Evolutionary conservation across 2,888 invertebrate species (phyloP).

Genomic region (Polydrusus tereticollis): DNA sequence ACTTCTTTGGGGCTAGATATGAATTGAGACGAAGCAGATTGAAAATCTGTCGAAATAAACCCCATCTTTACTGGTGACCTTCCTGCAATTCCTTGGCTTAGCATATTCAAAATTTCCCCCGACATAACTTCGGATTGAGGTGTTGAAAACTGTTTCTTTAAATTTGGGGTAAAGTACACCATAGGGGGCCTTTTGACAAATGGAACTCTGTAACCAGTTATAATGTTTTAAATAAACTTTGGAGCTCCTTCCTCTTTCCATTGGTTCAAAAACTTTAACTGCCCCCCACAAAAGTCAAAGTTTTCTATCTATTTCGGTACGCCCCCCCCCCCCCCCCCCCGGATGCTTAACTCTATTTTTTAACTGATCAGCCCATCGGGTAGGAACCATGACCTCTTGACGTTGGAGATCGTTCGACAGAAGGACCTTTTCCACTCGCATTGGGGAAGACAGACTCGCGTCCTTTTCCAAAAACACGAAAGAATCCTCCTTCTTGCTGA

Average conservation of each 20-base stretch:
- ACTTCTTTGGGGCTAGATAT: too few species aligned
- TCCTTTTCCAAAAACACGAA: too few species aligned
- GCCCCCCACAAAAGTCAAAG: too few species aligned
- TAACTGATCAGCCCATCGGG: too few species aligned
- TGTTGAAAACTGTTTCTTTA: background rate
- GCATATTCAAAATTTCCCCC: background rate
- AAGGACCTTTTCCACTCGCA: too few species aligned
- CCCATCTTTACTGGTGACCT: background rate
- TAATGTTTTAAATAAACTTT: conserved; percentile 20
- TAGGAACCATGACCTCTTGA: too few species aligned
- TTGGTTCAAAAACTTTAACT: background rate
- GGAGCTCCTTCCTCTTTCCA: conserved; percentile 31
- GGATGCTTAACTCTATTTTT: too few species aligned
- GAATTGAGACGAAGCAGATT: too few species aligned
- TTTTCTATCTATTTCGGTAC: too few species aligned
- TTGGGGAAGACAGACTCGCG: too few species aligned
- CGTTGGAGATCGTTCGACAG: too few species aligned
- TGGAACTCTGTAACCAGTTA: conserved; percentile 36
- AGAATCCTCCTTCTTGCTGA: background rate
- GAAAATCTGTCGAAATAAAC: conserved; percentile 36
- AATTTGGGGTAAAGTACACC: background rate
- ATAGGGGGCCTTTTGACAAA: conserved; percentile 32
- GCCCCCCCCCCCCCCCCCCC: too few species aligned
- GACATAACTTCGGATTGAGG: background rate
- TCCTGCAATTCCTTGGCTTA: background rate